These are phyloP conservation scores for Hemicentrotus pulcherrimus DNA, from an alignment of 35 echinoderm and acorn worm genomes.

Conservation along the genomic window DNA sequence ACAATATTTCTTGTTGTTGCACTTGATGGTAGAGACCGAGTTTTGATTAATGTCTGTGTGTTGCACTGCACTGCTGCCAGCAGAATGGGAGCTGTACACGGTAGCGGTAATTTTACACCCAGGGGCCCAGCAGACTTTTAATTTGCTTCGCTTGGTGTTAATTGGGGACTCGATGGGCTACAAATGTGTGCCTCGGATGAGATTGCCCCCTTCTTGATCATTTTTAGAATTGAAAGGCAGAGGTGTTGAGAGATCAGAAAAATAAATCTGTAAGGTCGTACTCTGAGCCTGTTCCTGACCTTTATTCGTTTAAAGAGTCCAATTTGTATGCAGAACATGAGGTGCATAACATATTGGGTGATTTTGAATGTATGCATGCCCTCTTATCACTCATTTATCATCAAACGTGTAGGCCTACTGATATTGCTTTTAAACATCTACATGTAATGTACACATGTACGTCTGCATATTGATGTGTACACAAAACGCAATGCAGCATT, in stretches of 20 bases:
- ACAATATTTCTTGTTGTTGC: slow-evolving; percentile 1
- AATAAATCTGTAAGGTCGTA: background rate
- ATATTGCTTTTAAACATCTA: too few relatives aligned
- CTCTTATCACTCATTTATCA: too few relatives aligned
- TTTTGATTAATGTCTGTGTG: background rate
- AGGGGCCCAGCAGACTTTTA: background rate
- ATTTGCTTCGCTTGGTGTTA: background rate
- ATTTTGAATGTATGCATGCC: too few relatives aligned
- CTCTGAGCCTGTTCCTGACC: background rate
- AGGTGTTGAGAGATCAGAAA: background rate
- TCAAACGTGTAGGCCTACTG: too few relatives aligned
- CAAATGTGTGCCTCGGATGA: slow-evolving; percentile 9
- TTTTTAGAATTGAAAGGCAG: background rate
- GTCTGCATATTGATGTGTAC: too few relatives aligned
- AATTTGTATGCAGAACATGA: background rate
- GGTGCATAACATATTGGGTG: too few relatives aligned
- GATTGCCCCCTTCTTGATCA: background rate
- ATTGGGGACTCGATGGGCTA: background rate
- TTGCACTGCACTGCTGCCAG: background rate
- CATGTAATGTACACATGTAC: too few relatives aligned
- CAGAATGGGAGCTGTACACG: background rate
- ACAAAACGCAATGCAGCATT: too few relatives aligned
- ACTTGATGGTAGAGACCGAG: background rate
- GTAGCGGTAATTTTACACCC: background rate
- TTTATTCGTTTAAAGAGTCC: background rate